Base-by-base conservation (phyloP, 2,888 invertebrate genomes). In the Acleris literana region DNA sequence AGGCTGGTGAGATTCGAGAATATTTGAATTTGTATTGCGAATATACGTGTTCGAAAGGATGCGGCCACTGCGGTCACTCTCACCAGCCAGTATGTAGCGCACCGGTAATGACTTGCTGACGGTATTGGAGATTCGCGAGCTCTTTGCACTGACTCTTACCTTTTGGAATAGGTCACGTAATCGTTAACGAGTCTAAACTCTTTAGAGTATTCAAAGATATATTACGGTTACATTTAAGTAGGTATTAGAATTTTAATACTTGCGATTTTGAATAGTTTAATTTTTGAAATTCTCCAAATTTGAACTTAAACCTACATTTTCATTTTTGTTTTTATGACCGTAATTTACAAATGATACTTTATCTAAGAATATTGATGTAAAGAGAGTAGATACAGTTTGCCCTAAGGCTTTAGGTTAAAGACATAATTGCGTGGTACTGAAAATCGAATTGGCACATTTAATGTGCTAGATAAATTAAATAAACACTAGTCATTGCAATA, bases 11-110 rank as follows among this genome's bases (percentile, higher is more conserved):
- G 39, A 39, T 39, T 55, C 11, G n/a, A 17, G 6, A 17, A 44
- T 25, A 13, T 52, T 56, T 44, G 25, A 44, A 44, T 16, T 44
- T 17, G 33, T 33, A 33, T 33, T 33, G 16, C 20, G 55, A 55
- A 55, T 43, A 43, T 55, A 43, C 55, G 55, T 39, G 18, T 55
- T 39, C 55, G 55, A 55, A 49, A 18, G 58, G 58, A 59, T 59
- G 58, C 7, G 44, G 52, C 52, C 5, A n/a, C 48, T 49, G 58
- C 25, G 58, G 58, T 59, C 58, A 59, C 58, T 59, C 58, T 59
- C 49, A 33, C 18, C 29, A 33, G 52, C 52, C 29, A 11, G 44
- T 57, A 59, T 49, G 58, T 59, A 29, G 58, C 18, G 4, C 49
- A 49, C 48, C n/a, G 49, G 58, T 49, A 49, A 48, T 48, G 46